A percentile compares a stretch with the other conserved stretches of the same genome.
These are phyloP conservation scores for Rhizomys pruinosus DNA, from an alignment of 2,113 vertebrate genomes.

Conservation along the genomic window DNA sequence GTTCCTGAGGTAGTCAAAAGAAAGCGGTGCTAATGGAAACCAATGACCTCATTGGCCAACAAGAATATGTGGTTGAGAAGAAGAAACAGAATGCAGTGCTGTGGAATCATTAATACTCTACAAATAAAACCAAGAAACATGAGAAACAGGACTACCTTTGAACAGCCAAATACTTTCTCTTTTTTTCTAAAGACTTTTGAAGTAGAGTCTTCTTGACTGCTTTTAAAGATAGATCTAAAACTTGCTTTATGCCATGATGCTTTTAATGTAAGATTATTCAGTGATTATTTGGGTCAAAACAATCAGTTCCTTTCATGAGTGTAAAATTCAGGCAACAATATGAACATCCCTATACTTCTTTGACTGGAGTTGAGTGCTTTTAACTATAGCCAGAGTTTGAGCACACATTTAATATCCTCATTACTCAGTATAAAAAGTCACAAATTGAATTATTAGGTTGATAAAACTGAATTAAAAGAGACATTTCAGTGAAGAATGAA, in stretches of 20 bases:
- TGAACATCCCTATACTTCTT: background rate
- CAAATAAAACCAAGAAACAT: background rate
- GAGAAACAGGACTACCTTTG: background rate
- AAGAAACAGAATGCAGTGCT: constrained; percentile 14
- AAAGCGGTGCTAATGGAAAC: background rate
- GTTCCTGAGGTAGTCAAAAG: background rate
- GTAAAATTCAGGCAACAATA: constrained; percentile 19
- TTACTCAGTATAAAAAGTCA: constrained; percentile 27
- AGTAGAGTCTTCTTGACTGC: background rate
- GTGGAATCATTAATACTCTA: background rate
- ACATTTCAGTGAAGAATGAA: constrained; percentile 25
- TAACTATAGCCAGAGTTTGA: background rate
- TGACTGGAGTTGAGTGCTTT: constrained; percentile 25
- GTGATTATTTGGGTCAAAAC: background rate
- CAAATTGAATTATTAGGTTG: constrained; percentile 16
- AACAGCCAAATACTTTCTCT: background rate
- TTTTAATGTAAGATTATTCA: constrained; percentile 15
- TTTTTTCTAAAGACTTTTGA: background rate
- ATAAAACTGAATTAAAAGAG: constrained; percentile 12
- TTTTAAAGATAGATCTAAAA: constrained; percentile 12
- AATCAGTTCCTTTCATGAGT: background rate
- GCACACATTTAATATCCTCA: constrained; percentile 7
- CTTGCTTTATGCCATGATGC: background rate
- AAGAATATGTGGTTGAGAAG: background rate
- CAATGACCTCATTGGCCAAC: background rate